Evolutionary conservation across 2,797 vertebrate genomes (phyloP).

Genomic region (Bradypodion pumilum): DNA sequence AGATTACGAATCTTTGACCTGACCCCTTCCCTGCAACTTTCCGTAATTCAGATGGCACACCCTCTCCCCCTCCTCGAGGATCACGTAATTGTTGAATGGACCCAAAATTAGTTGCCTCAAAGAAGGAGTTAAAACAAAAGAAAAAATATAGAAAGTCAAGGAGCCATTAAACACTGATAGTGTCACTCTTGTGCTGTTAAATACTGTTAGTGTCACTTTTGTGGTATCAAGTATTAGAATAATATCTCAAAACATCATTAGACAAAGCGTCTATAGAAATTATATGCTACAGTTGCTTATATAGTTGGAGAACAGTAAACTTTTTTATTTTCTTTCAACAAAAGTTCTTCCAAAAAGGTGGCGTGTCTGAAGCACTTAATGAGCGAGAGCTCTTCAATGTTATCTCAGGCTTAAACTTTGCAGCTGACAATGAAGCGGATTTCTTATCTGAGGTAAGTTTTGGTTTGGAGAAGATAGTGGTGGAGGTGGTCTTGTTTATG

Average conservation of each 20-base stretch:
- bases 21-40: too few species aligned
- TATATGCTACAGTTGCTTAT: neutral
- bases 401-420: slow-evolving; percentile 87
- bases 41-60: too few species aligned
- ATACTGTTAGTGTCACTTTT: too few species aligned
- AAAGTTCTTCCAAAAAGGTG: slow-evolving; percentile 94
- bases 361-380: slow-evolving; percentile 84
- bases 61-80: too few species aligned
- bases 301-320: neutral
- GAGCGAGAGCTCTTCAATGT: slow-evolving; percentile 91
- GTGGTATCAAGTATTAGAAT: too few species aligned
- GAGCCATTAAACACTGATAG: too few species aligned
- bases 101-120: neutral
- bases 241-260: too few species aligned
- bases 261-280: too few species aligned
- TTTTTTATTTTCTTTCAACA: slow-evolving; percentile 25
- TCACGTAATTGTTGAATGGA: too few species aligned
- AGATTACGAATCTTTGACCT: too few species aligned
- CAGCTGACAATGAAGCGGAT: slow-evolving; percentile 85
- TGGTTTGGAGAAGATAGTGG: neutral
- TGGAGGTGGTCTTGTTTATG: neutral
- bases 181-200: too few species aligned
- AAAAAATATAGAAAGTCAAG: neutral
- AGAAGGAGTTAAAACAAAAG: neutral
- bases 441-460: slow-evolving; percentile 89